These are phyloP conservation scores for Pseudococcus jackbeardsleyi DNA, from an alignment of 2,888 invertebrate genomes.

Conservation along the genomic window DNA sequence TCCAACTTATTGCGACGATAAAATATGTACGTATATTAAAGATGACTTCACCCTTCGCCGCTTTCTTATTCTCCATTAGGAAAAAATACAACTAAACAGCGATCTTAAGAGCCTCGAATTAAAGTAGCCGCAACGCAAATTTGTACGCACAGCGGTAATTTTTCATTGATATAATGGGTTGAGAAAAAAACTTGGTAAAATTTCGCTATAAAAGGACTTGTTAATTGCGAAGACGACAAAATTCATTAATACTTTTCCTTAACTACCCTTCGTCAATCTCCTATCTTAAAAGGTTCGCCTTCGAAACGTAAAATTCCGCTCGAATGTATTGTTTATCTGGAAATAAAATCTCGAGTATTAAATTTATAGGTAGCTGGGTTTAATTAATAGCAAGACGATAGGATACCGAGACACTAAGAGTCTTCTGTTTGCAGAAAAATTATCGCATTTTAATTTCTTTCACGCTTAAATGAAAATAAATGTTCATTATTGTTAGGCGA, in stretches of 20 bases:
- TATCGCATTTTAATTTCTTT: conserved; percentile 34
- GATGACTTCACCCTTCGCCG: background rate
- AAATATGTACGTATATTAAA: background rate
- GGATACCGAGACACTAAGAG: background rate
- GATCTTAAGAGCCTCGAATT: background rate
- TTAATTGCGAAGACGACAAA: conserved; percentile 15
- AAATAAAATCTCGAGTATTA: conserved; percentile 40
- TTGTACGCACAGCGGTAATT: conserved; percentile 9
- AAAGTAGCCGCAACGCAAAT: conserved; percentile 24
- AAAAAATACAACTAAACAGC: background rate
- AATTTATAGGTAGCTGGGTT: conserved; percentile 25
- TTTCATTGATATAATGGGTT: conserved; percentile 25
- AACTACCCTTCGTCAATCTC: background rate
- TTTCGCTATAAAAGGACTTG: background rate
- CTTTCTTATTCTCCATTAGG: background rate
- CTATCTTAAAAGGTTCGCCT: background rate
- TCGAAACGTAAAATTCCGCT: background rate
- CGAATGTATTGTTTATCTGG: background rate
- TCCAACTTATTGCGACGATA: background rate
- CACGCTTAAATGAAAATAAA: conserved; percentile 31
- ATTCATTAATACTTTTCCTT: conserved; percentile 27
- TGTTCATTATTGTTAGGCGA: conserved; percentile 27
- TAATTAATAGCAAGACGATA: conserved; percentile 32
- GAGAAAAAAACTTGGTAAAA: background rate
- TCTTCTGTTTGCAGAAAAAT: conserved; percentile 17